Conservation (phyloP, 2,113 vertebrate genomes). For the Larimichthys polyactis region DNA sequence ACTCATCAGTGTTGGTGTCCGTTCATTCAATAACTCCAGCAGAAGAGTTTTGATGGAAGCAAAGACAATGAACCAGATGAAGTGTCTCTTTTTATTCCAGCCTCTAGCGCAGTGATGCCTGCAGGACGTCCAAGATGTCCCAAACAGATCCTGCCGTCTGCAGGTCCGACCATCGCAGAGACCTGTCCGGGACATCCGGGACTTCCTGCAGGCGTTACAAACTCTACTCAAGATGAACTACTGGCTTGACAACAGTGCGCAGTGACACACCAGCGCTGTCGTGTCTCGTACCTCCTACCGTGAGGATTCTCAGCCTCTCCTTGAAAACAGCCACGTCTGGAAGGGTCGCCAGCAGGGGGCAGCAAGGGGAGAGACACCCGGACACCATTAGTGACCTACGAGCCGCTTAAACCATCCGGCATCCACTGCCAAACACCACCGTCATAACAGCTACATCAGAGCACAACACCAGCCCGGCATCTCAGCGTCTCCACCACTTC, state of each 20-base stretch:
- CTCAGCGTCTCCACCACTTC: slow-evolving; percentile 31
- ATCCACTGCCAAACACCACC: slow-evolving; percentile 8
- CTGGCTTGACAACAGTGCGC: slow-evolving; percentile 26
- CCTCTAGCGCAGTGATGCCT: not conserved
- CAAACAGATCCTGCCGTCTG: not conserved
- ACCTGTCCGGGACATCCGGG: no score
- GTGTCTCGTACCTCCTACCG: slow-evolving; percentile 95
- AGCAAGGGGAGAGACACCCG: slow-evolving; percentile 78
- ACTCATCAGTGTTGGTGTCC: not conserved
- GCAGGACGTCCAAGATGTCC: slow-evolving; percentile 10
- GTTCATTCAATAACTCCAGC: not conserved
- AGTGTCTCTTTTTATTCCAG: not conserved
- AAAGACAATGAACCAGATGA: slow-evolving; percentile 37
- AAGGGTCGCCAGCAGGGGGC: slow-evolving; percentile 76
- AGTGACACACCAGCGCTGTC: slow-evolving; percentile 39
- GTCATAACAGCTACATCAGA: not conserved
- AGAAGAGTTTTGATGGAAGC: not conserved
- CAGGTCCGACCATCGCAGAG: no score
- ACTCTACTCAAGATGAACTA: slow-evolving; percentile 1
- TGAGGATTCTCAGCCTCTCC: slow-evolving; percentile 95
- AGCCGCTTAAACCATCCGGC: not conserved
- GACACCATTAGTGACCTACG: slow-evolving; percentile 71
- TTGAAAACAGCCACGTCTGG: slow-evolving; percentile 93
- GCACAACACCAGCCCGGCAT: not conserved
- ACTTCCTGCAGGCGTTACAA: not conserved